Conservation (phyloP, 2,797 vertebrate species). For the Oreochromis mossambicus region DNA sequence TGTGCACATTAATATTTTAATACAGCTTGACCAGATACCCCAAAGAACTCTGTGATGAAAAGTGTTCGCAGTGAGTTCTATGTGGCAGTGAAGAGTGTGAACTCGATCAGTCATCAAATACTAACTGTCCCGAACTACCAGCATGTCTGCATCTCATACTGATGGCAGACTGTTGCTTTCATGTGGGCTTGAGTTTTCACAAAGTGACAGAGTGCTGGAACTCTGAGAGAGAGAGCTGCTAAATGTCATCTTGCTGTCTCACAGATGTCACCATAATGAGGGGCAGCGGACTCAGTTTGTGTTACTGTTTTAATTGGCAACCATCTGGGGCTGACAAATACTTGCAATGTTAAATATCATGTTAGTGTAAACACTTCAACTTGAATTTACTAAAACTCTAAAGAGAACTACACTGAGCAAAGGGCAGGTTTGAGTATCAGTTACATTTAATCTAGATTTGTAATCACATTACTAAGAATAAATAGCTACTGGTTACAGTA, state of each 20-base stretch:
- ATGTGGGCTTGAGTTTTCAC: constrained; percentile 63
- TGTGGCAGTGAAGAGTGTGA: constrained; percentile 28
- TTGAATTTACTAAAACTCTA: background rate
- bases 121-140: constrained; percentile 43
- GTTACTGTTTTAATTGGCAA: constrained; percentile 49
- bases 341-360: constrained; percentile 10
- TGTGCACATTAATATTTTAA: background rate
- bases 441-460: background rate
- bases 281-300: constrained; percentile 49
- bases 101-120: constrained; percentile 54
- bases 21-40: background rate
- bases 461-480: background rate
- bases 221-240: constrained; percentile 46
- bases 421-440: background rate
- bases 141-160: constrained; percentile 21
- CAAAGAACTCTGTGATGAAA: constrained; percentile 9
- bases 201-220: constrained; percentile 58
- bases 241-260: constrained; percentile 72
- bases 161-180: constrained; percentile 45
- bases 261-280: constrained; percentile 65
- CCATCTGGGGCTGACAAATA: constrained; percentile 58
- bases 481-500: background rate
- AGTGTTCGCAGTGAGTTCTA: constrained; percentile 7
- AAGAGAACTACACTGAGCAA: background rate
- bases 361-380: constrained; percentile 11